Evolutionary conservation across 2,113 vertebrate species (phyloP), one percentile per base, ranked within the genome.

Genomic region (Merops nubicus): DNA sequence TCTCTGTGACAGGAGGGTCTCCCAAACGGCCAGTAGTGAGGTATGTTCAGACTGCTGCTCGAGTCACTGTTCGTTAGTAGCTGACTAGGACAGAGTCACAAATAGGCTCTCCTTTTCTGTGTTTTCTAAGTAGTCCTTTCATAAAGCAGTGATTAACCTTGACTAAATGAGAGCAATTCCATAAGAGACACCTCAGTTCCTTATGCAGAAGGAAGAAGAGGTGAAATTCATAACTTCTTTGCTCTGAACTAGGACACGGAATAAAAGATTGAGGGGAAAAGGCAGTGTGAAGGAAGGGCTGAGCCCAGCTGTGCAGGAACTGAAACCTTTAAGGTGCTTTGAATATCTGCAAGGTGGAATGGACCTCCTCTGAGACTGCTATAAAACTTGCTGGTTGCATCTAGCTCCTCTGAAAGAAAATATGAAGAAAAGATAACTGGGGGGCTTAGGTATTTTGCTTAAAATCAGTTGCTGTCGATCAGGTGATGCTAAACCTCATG

Each of bases 381-480:
- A 34, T 31, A 40, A 56, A 67, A 22, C 51, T 70, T 76, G 48
- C 62, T 76, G 45, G 23, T 94, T 73, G 31, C 67, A 22, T 60
- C 40, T 74, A 8, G 0, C 34, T 70, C 43, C 36, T 88, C 67
- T 64, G 48, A 74, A 75, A 65, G 28, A 43, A 80, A 74, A 67
- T 42, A 33, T 2, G 29, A 78, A 64, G 74, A n/a, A 70, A 45
- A 89, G 74, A 54, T 45, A 82, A 85, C 36, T 73, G 11, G 31
- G 57, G 54, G 8, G n/a, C n/a, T 76, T 40, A 33, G 62, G 38
- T 43, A 53, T 85, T 89, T 77, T 73, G 31, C 40, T 90, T 93
- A 42, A 88, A 75, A 79, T 90, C 40, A 16, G 31, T 84, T 86
- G 42, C 54, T 95, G 89, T 92, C 88, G 60, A 93, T 88, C 85